Evolutionary conservation across 2,797 vertebrate genomes (phyloP).

Genomic region (Pipistrellus nathusii): DNA sequence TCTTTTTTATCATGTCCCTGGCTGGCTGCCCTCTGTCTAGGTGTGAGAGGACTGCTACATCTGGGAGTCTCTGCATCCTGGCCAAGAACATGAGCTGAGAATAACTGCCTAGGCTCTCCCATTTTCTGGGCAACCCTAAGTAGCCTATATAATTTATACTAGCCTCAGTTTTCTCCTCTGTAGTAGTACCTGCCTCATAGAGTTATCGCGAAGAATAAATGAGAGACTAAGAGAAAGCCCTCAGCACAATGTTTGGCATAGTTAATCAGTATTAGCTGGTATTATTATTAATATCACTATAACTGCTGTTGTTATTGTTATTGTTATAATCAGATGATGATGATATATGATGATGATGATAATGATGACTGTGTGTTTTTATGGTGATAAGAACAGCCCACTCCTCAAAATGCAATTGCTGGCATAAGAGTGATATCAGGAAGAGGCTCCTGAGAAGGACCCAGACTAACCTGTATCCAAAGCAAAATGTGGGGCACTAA

Average conservation of each 20-base stretch:
- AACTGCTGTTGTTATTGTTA: not conserved
- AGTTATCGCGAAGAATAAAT: not conserved
- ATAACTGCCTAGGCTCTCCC: not conserved
- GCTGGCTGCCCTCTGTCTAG: not conserved
- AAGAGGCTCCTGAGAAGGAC: not conserved
- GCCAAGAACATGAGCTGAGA: not conserved
- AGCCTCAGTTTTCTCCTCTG: conserved; percentile 17
- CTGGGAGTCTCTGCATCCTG: not conserved
- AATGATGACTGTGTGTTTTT: not conserved
- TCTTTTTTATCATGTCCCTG: not conserved
- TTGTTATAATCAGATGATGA: not conserved
- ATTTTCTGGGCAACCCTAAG: not conserved
- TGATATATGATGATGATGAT: not conserved
- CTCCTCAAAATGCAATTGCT: not conserved
- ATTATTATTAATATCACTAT: not conserved
- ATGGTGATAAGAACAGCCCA: not conserved
- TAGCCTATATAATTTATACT: not conserved
- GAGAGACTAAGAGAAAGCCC: not conserved
- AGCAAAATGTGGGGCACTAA: not conserved
- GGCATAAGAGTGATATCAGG: not conserved
- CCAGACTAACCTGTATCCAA: not conserved
- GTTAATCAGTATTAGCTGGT: not conserved
- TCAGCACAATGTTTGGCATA: not conserved
- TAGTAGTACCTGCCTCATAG: not conserved
- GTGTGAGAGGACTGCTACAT: not conserved